These are phyloP conservation scores for Crypturellus tataupa DNA, from an alignment of 2,797 vertebrate species.

Conservation along the genomic window DNA sequence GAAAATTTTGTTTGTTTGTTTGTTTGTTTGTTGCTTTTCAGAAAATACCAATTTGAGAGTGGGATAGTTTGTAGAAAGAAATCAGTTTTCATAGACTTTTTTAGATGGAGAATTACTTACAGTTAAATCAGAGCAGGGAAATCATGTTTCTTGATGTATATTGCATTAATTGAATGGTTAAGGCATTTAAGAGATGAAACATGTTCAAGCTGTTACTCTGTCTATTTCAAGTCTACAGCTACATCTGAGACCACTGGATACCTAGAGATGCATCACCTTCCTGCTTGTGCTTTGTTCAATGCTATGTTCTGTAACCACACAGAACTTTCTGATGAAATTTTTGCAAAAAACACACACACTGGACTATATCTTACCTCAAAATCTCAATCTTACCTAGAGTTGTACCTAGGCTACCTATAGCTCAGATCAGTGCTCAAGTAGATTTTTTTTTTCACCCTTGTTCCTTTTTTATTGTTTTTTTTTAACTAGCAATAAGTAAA, in stretches of 20 bases:
- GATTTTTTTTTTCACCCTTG: accelerated
- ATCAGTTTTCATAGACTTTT: neutral
- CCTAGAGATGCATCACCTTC: neutral
- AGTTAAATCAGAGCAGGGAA: neutral
- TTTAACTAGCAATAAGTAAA: neutral
- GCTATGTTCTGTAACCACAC: neutral
- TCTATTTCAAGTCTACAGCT: neutral
- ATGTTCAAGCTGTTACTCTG: neutral
- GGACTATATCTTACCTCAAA: neutral
- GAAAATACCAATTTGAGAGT: neutral
- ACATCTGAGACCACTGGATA: accelerated
- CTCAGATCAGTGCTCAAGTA: neutral
- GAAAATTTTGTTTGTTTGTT: neutral
- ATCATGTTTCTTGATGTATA: neutral
- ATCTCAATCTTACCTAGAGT: no score
- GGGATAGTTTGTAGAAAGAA: neutral
- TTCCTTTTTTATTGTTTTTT: neutral
- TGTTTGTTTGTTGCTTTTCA: neutral
- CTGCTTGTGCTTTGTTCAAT: neutral
- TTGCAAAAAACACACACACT: neutral
- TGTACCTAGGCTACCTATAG: neutral
- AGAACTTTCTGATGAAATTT: neutral
- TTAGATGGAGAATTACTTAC: neutral
- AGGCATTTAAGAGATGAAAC: neutral
- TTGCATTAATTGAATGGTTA: neutral